Evolutionary conservation across 2,113 vertebrate species (phyloP), one percentile per base, ranked within the genome.

Genomic region (Thamnaconus septentrionalis): DNA sequence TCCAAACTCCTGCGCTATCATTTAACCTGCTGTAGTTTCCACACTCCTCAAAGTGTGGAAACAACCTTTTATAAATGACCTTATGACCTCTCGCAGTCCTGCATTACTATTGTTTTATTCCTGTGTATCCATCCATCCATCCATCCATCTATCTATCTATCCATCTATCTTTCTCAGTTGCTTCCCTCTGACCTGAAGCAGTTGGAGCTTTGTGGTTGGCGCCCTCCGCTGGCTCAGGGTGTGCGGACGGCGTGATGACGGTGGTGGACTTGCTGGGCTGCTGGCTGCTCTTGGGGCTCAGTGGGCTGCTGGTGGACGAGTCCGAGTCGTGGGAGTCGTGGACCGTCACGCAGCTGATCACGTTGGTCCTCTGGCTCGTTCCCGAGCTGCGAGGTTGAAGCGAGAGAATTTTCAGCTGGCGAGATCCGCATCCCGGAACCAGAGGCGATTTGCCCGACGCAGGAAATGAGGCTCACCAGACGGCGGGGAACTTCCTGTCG

Each of bases 271-370:
- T 92, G 61, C 90, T 65, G 43, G 89, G 88, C 62, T 95, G 93
- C 0, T 78, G 75, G 61, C 52, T 79, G 0, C 91, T 87, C 66
- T 95, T 94, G 61, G 94, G 77, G 84, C 92, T 90, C 43, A 94
- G 94, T 0, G 96, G 95, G 89, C 94, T 98, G 91, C 86, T 94
- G 89, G 93, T 88, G 68, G 96, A 98, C 3, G 96, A 98, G 90
- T 98, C 96, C 0, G 97, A 99, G 86, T 98, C 96, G 0, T 96
- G 96, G 56, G 97, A 99, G 81, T 98, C 97, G 7, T 98, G 96
- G 39, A 99, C 95, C 0, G 96, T 99, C 70, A 99, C 96, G 0
- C 97, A 99, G 88, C 96, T 99, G 92, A 99, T 98, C 80, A 99
- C 97, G 4, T 99, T 97, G 64, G 95, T 92, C 66, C 96, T 92